Conservation (phyloP, 1,140 invertebrate genomes). For the Scylla paramamosain region DNA sequence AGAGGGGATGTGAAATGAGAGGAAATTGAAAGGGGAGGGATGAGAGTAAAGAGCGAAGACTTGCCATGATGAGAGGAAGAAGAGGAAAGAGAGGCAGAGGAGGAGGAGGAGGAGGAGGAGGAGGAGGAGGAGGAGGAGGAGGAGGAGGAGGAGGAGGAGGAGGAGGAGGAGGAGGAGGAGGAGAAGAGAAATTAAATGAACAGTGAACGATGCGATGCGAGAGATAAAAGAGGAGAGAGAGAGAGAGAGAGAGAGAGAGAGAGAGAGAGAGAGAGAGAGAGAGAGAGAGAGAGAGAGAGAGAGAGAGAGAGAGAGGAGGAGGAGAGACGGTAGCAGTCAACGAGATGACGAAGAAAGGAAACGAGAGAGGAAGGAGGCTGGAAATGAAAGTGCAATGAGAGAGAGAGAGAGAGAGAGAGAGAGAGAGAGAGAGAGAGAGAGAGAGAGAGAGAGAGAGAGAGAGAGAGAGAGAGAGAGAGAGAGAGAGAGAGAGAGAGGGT, state of each 20-base stretch:
- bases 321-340: background rate
- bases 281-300: background rate
- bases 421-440: conserved; percentile 38
- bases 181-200: conserved; percentile 22
- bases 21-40: background rate
- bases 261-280: background rate
- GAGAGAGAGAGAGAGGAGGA: background rate
- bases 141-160: background rate
- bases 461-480: conserved; percentile 26
- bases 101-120: background rate
- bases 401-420: conserved; percentile 52
- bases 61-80: background rate
- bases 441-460: conserved; percentile 25
- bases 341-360: background rate
- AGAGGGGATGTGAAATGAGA: background rate
- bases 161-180: background rate
- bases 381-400: background rate
- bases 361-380: background rate
- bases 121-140: background rate
- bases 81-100: background rate
- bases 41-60: background rate
- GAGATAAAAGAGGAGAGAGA: background rate
- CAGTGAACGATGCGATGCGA: background rate
- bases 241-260: background rate
- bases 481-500: background rate